Percentiles rank a stretch among this genome's conserved stretches.
Evolutionary conservation across 2,888 invertebrate species (phyloP).

Genomic region (Pasiphila rectangulata): DNA sequence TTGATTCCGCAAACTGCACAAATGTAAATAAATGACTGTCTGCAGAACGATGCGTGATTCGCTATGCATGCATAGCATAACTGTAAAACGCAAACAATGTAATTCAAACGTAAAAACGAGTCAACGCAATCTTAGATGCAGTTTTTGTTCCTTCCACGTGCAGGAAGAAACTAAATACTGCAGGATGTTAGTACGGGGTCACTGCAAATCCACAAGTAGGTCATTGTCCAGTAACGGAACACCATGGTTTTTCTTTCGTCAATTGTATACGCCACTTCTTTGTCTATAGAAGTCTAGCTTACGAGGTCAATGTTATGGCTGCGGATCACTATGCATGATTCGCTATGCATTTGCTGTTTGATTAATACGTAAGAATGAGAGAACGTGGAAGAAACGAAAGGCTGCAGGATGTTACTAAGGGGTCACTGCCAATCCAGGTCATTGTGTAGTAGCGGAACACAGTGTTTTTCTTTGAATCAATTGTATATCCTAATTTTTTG

Average conservation of each 20-base stretch:
- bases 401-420: no score
- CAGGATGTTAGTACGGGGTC: no score
- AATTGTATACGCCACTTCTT: neutral
- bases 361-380: no score
- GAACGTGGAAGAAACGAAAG: no score
- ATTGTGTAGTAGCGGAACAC: neutral
- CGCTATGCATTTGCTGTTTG: no score
- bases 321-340: no score
- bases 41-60: neutral
- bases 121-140: no score
- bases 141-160: no score
- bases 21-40: constrained; percentile 10
- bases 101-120: neutral
- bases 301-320: constrained; percentile 1
- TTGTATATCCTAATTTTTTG: neutral
- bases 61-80: neutral
- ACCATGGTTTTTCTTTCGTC: neutral
- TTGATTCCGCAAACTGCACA: constrained; percentile 20
- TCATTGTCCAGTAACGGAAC: neutral
- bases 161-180: no score
- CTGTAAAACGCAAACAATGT: neutral
- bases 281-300: neutral
- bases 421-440: neutral
- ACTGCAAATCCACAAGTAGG: neutral
- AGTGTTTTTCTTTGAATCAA: neutral